phyloP scores from a whole-genome alignment of 2,113 vertebrate genomes.

The Nymphicus hollandicus region DNA sequence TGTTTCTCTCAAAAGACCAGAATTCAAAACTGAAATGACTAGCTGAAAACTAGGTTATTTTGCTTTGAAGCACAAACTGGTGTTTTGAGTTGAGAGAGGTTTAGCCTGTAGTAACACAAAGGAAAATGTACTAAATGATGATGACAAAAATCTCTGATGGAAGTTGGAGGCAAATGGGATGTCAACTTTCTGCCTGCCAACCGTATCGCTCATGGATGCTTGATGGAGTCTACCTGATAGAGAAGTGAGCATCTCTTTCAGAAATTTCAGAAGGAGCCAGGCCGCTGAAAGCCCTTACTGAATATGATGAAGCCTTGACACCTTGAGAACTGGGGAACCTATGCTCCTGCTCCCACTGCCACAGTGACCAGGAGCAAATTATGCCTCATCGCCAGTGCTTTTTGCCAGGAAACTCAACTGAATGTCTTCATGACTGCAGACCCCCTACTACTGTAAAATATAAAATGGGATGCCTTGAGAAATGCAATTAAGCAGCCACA shows the following conservation, averaged over 20 bases:
- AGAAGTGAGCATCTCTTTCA: background rate
- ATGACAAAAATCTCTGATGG: background rate
- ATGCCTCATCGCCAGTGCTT: background rate
- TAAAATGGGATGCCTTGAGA: background rate
- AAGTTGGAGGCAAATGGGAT: background rate
- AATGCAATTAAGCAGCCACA: background rate
- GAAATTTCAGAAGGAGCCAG: background rate
- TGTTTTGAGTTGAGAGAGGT: background rate
- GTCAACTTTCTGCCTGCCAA: background rate
- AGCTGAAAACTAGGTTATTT: background rate
- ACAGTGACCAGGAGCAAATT: accelerated
- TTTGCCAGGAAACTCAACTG: background rate
- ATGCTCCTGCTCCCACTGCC: background rate
- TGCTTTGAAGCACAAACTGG: background rate
- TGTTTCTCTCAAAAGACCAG: background rate
- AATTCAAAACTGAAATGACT: background rate
- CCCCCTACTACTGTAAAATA: background rate
- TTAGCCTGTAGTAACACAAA: background rate
- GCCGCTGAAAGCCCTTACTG: background rate
- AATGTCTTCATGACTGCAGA: background rate
- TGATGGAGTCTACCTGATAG: background rate
- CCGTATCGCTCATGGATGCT: accelerated
- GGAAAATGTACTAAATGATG: background rate
- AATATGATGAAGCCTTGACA: background rate
- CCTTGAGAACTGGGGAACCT: background rate